Conservation (phyloP, 2,113 vertebrate species). For the Phainopepla nitens region DNA sequence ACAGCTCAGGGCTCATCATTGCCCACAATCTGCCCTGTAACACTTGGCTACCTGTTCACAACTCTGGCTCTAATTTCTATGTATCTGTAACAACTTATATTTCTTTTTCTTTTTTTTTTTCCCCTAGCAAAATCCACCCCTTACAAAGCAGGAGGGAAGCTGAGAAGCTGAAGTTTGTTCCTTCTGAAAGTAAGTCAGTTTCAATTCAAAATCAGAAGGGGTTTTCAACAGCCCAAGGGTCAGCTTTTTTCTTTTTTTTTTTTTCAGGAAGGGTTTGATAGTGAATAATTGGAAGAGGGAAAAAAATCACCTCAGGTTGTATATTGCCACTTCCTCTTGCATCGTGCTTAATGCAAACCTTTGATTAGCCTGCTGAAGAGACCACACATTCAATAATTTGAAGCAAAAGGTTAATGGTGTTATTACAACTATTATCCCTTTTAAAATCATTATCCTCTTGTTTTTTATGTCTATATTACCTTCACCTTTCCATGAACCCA, state of each 20-base stretch:
- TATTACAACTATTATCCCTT: constrained; percentile 90
- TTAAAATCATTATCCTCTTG: constrained; percentile 91
- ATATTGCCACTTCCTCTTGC: constrained; percentile 46
- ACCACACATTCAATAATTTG: constrained; percentile 76
- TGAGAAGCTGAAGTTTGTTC: not conserved
- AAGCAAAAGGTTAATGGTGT: constrained; percentile 91
- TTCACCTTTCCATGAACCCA: constrained; percentile 98
- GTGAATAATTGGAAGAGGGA: constrained; percentile 3
- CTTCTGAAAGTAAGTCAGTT: not conserved
- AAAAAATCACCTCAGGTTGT: constrained; percentile 51
- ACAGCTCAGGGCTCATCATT: not conserved
- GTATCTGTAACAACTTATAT: not conserved
- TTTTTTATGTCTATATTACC: constrained; percentile 93
- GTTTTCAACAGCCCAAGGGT: not conserved
- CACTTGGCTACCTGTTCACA: not conserved
- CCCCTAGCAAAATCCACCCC: not conserved
- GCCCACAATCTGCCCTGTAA: not conserved
- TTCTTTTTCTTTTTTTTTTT: not conserved
- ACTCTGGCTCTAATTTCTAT: not conserved
- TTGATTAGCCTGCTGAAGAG: constrained; percentile 73
- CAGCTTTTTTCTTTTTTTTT: not conserved
- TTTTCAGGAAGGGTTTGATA: not conserved
- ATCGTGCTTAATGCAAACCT: constrained; percentile 65
- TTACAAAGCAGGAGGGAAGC: not conserved
- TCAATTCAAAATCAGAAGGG: not conserved